Percentiles rank a stretch among this genome's conserved stretches.
Conservation (phyloP, 2,888 invertebrate species). For the Abrostola triplasia region DNA sequence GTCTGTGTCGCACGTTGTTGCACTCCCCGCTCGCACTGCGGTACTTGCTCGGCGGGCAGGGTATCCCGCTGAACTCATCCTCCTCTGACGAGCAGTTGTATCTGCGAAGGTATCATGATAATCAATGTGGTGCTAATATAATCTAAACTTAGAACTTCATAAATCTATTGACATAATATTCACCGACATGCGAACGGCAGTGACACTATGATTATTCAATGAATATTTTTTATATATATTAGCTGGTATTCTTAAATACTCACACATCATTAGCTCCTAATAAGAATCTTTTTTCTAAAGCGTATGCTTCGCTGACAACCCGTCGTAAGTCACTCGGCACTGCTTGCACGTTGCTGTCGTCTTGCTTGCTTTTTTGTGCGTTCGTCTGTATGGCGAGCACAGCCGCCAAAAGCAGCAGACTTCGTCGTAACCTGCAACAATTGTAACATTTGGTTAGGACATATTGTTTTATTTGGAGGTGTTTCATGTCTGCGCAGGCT, state of each 20-base stretch:
- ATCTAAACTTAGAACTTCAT: too few species aligned
- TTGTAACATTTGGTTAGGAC: constrained; percentile 20
- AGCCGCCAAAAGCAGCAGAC: constrained; percentile 74
- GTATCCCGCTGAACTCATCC: constrained; percentile 83
- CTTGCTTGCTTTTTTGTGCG: constrained; percentile 75
- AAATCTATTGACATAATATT: too few species aligned
- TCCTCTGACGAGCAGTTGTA: constrained; percentile 79
- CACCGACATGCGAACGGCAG: too few species aligned
- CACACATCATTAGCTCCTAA: constrained; percentile 80
- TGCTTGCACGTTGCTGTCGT: constrained; percentile 73
- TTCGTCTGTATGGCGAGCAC: constrained; percentile 62
- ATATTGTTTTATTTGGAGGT: neutral
- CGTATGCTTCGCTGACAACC: constrained; percentile 81
- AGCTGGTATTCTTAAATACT: constrained; percentile 57
- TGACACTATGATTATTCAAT: too few species aligned
- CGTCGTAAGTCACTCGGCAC: constrained; percentile 83
- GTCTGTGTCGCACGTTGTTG: constrained; percentile 95
- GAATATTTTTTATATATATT: neutral
- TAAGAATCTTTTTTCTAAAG: constrained; percentile 78
- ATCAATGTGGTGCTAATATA: too few species aligned
- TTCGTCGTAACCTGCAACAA: constrained; percentile 80
- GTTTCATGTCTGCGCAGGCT: too few species aligned
- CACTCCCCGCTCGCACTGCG: constrained; percentile 94
- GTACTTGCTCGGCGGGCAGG: constrained; percentile 95
- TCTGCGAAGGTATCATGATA: constrained; percentile 57